Evolutionary conservation across 2,888 invertebrate species (phyloP).

Genomic region (Cantharis rustica): DNA sequence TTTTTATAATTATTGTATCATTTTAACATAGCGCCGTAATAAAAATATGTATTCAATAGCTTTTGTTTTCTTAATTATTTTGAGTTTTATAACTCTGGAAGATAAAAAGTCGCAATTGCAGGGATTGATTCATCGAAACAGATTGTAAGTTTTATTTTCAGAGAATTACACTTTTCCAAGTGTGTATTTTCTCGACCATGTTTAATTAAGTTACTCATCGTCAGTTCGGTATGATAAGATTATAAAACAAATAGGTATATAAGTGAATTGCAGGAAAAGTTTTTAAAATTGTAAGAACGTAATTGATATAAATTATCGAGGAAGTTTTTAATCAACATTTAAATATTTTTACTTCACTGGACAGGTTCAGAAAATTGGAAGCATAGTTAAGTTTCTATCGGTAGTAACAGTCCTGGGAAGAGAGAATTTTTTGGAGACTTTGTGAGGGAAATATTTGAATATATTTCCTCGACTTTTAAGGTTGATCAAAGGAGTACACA

Average conservation of each 20-base stretch:
- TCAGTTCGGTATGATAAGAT: not conserved
- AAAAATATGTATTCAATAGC: constrained; percentile 30
- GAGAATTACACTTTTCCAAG: not conserved
- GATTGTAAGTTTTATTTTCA: not conserved
- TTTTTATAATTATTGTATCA: constrained; percentile 45
- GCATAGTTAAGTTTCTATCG: too few species aligned
- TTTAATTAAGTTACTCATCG: not conserved
- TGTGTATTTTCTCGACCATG: not conserved
- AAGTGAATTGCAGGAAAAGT: not conserved
- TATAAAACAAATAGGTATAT: not conserved
- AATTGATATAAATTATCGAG: too few species aligned
- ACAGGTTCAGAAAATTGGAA: too few species aligned
- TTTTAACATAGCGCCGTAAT: constrained; percentile 39
- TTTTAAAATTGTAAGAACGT: not conserved
- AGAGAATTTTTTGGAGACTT: too few species aligned
- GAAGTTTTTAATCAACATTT: too few species aligned
- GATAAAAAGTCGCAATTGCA: not conserved
- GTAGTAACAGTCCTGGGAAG: too few species aligned
- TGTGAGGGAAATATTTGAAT: too few species aligned
- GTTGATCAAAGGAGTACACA: too few species aligned
- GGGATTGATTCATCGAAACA: not conserved
- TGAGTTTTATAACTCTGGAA: too few species aligned
- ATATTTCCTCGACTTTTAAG: too few species aligned
- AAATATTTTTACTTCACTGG: too few species aligned
- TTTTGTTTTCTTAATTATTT: too few species aligned